A percentile compares a stretch with the other conserved stretches of the same genome.
These are phyloP conservation scores for Lonchura striata DNA, from an alignment of 2,113 vertebrate genomes.

Conservation along the genomic window DNA sequence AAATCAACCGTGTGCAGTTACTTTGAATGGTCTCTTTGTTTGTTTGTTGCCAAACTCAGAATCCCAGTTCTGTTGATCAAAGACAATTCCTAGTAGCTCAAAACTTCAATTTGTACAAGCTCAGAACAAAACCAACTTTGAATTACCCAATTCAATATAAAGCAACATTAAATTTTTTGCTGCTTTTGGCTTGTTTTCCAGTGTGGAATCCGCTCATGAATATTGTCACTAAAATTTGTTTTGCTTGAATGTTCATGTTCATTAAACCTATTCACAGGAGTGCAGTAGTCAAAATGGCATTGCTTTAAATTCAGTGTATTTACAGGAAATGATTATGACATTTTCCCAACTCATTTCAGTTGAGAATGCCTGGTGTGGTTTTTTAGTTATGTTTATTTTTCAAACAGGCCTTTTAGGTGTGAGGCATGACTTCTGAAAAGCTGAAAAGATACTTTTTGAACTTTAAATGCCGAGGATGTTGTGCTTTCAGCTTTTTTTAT, in stretches of 20 bases:
- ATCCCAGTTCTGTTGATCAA: not conserved
- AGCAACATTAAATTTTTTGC: not conserved
- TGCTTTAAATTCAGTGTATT: not conserved
- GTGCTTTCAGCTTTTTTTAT: not conserved
- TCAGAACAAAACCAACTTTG: not conserved
- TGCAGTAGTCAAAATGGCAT: not conserved
- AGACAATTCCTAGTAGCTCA: not conserved
- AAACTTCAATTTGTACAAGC: not conserved
- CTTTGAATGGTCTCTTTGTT: not conserved
- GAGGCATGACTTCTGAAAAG: not conserved
- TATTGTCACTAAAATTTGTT: not conserved
- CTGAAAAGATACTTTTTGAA: not conserved
- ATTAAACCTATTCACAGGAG: not conserved
- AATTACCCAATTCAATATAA: not conserved
- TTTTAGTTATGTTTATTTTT: not conserved
- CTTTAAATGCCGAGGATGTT: not conserved
- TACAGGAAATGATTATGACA: not conserved
- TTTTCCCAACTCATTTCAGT: not conserved
- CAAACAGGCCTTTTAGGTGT: not conserved
- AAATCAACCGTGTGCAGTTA: not conserved
- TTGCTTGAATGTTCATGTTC: not conserved
- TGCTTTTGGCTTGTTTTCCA: not conserved
- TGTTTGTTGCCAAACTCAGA: not conserved
- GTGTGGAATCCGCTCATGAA: not conserved
- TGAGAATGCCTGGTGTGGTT: not conserved